Percentiles rank a stretch among this genome's conserved stretches.
Conservation (phyloP, 2,113 vertebrate genomes). For the Circaetus cinerascens region DNA sequence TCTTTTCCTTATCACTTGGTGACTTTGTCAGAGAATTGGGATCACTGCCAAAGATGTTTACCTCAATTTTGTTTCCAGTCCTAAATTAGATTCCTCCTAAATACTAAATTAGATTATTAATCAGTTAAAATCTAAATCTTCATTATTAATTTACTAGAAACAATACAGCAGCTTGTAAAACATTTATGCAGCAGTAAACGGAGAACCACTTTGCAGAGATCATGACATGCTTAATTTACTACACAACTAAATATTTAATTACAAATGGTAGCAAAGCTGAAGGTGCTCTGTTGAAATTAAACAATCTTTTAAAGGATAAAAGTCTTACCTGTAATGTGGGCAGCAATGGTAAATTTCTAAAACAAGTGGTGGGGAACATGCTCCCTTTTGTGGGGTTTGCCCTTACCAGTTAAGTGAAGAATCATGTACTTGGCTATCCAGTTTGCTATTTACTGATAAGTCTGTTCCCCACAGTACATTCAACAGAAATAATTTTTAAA, state of each 20-base stretch:
- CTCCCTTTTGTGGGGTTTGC: neutral
- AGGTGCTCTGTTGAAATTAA: constrained; percentile 62
- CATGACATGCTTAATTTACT: constrained; percentile 70
- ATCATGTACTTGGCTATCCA: neutral
- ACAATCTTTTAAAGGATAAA: constrained; percentile 15
- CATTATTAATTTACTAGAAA: constrained; percentile 79
- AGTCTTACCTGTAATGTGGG: neutral
- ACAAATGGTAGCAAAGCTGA: constrained; percentile 44
- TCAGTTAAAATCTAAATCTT: constrained; percentile 75
- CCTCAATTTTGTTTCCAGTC: constrained; percentile 20
- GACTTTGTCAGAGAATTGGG: constrained; percentile 27
- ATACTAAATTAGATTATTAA: constrained; percentile 70
- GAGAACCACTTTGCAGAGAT: constrained; percentile 64
- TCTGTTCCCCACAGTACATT: neutral
- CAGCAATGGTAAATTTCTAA: neutral
- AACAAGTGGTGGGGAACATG: neutral
- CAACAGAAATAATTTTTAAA: neutral
- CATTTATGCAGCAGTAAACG: constrained; percentile 75
- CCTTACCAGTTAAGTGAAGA: neutral
- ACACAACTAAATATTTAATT: constrained; percentile 76
- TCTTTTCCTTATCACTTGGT: neutral
- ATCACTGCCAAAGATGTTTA: constrained; percentile 52
- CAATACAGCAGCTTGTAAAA: constrained; percentile 74
- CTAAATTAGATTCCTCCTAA: constrained; percentile 65
- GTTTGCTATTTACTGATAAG: neutral